These are phyloP conservation scores for Forbesichthys agassizii DNA, from an alignment of 2,113 vertebrate species.

Conservation along the genomic window DNA sequence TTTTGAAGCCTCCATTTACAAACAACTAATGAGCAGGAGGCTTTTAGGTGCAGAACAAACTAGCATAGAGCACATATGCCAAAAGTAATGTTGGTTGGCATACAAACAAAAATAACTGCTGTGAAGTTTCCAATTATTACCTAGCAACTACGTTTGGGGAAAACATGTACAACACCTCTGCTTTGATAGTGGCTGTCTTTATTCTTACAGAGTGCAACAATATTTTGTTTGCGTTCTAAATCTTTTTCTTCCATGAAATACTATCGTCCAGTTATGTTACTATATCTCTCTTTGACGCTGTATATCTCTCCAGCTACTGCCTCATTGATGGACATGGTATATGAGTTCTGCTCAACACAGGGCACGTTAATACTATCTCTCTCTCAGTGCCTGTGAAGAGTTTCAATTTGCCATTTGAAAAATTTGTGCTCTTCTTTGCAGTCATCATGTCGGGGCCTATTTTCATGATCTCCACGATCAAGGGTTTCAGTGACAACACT, in stretches of 20 bases:
- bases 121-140: not conserved
- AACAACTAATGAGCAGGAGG: constrained; percentile 6
- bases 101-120: not conserved
- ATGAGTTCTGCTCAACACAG: constrained; percentile 16
- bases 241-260: constrained; percentile 32
- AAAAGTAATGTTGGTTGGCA: not conserved
- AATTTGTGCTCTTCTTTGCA: constrained; percentile 42
- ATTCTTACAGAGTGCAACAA: constrained; percentile 30
- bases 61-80: not conserved
- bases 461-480: constrained; percentile 60
- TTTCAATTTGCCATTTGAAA: constrained; percentile 57
- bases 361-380: constrained; percentile 5
- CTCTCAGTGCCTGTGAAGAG: constrained; percentile 31
- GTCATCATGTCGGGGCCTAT: constrained; percentile 41
- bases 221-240: constrained; percentile 27
- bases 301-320: constrained; percentile 30
- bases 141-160: not conserved
- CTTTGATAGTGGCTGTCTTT: constrained; percentile 42
- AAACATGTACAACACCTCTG: not conserved
- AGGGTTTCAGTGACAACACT: constrained; percentile 51
- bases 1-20: constrained; percentile 32
- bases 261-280: constrained; percentile 41
- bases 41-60: not conserved
- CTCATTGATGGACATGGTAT: constrained; percentile 41
- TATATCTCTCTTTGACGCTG: constrained; percentile 13